Conservation (phyloP, 1,140 invertebrate species). For the Pogonomyrmex californicus region DNA sequence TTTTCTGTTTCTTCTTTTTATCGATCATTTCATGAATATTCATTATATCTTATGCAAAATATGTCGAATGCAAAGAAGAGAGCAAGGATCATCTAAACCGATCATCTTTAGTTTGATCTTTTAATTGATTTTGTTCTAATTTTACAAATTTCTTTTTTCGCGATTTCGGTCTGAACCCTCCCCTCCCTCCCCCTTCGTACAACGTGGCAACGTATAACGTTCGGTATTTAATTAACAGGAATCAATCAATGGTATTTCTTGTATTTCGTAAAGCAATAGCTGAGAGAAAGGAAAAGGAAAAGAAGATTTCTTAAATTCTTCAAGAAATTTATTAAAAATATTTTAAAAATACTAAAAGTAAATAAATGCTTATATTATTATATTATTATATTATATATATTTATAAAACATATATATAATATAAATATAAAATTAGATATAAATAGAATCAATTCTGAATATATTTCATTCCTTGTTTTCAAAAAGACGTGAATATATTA, state of each 20-base stretch:
- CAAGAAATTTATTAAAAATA: not conserved
- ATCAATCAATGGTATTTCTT: conserved; percentile 79
- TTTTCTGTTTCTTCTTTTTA: conserved; percentile 37
- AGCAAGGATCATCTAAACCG: conserved; percentile 67
- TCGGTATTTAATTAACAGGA: conserved; percentile 83
- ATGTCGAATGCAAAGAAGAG: conserved; percentile 10
- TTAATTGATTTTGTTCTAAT: conserved; percentile 76
- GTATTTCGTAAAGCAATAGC: conserved; percentile 73
- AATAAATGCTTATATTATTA: too few species aligned
- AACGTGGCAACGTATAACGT: conserved; percentile 61
- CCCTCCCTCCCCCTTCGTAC: not conserved
- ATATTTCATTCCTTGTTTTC: not conserved
- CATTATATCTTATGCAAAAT: conserved; percentile 80
- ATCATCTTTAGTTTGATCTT: conserved; percentile 62
- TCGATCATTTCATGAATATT: conserved; percentile 80
- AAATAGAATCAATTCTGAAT: not conserved
- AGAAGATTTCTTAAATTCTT: not conserved
- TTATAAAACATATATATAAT: conserved; percentile 4
- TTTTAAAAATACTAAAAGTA: too few species aligned
- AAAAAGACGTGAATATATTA: not conserved
- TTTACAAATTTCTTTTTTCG: conserved; percentile 77
- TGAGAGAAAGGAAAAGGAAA: not conserved
- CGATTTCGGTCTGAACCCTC: conserved; percentile 68
- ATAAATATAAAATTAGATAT: conserved; percentile 1
- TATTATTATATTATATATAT: too few species aligned